Percentiles rank a stretch among this genome's conserved stretches.
These are phyloP conservation scores for Dusona sp. DNA, from an alignment of 2,888 invertebrate genomes.

Conservation along the genomic window DNA sequence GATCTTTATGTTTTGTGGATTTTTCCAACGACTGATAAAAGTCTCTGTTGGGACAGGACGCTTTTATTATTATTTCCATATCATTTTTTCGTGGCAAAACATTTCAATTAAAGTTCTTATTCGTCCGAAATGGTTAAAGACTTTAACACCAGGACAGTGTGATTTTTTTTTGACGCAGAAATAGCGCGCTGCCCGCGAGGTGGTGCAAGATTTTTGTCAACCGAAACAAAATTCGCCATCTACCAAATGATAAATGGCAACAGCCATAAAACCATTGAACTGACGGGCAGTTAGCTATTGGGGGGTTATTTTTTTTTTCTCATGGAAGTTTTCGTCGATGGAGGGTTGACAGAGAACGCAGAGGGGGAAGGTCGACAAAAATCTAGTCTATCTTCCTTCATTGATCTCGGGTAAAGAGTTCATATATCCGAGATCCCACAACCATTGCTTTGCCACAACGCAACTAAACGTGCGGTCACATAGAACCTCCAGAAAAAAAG, in stretches of 20 bases:
- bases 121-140: background rate
- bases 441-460: slow-evolving; percentile 16
- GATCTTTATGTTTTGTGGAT: slow-evolving; percentile 1
- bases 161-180: background rate
- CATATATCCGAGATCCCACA: slow-evolving; percentile 45
- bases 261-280: slow-evolving; percentile 46
- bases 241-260: slow-evolving; percentile 55
- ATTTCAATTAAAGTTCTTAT: background rate
- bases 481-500: slow-evolving; percentile 20
- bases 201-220: background rate
- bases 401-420: slow-evolving; percentile 49
- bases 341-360: slow-evolving; percentile 21
- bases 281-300: slow-evolving; percentile 24
- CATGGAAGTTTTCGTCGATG: background rate
- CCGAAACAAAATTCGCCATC: slow-evolving; percentile 51
- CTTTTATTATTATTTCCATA: background rate
- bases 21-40: background rate
- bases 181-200: background rate
- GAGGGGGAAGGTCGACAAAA: slow-evolving; percentile 42
- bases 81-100: background rate
- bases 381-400: slow-evolving; percentile 46
- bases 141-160: background rate
- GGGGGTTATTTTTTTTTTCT: background rate
- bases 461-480: slow-evolving; percentile 47
- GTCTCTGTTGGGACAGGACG: background rate